phyloP scores from a whole-genome alignment of 2,888 invertebrate species.

The Achlya flavicornis region DNA sequence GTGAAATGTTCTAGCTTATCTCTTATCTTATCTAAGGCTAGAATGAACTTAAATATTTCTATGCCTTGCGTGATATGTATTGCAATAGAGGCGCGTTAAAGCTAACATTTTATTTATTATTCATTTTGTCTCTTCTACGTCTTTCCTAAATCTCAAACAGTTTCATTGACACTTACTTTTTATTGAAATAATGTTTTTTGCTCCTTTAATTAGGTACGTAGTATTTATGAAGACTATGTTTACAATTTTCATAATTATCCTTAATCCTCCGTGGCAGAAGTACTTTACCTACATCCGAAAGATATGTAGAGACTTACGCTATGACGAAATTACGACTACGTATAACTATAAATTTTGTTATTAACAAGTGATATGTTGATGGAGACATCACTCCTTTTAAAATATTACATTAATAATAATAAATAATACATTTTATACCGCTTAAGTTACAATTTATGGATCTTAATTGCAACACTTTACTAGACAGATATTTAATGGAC shows the following conservation, averaged over 20 bases:
- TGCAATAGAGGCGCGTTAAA: slow-evolving; percentile 79
- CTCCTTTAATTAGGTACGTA: slow-evolving; percentile 36
- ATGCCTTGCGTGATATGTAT: slow-evolving; percentile 83
- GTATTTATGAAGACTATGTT: slow-evolving; percentile 50
- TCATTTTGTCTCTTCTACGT: slow-evolving; percentile 44
- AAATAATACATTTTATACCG: slow-evolving; percentile 64
- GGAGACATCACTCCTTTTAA: slow-evolving; percentile 78
- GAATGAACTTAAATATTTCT: slow-evolving; percentile 75
- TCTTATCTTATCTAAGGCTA: slow-evolving; percentile 72
- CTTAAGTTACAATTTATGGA: slow-evolving; percentile 59
- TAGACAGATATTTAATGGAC: slow-evolving; percentile 66
- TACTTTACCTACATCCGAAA: slow-evolving; percentile 56
- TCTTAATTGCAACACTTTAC: slow-evolving; percentile 54
- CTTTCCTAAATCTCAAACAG: slow-evolving; percentile 43
- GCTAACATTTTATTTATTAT: slow-evolving; percentile 59
- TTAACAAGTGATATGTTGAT: slow-evolving; percentile 83
- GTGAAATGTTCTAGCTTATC: slow-evolving; percentile 79
- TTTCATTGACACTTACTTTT: slow-evolving; percentile 34
- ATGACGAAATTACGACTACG: slow-evolving; percentile 76
- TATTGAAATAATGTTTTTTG: slow-evolving; percentile 38
- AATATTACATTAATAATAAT: slow-evolving; percentile 68
- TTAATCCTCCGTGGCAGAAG: slow-evolving; percentile 50
- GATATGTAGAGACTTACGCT: slow-evolving; percentile 76
- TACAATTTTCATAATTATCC: slow-evolving; percentile 37
- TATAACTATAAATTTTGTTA: slow-evolving; percentile 77